A percentile compares a stretch with the other conserved stretches of the same genome.
phyloP scores from a whole-genome alignment of 1,140 invertebrate species.

The roundworm (Caenorhabditis elegans) region DNA sequence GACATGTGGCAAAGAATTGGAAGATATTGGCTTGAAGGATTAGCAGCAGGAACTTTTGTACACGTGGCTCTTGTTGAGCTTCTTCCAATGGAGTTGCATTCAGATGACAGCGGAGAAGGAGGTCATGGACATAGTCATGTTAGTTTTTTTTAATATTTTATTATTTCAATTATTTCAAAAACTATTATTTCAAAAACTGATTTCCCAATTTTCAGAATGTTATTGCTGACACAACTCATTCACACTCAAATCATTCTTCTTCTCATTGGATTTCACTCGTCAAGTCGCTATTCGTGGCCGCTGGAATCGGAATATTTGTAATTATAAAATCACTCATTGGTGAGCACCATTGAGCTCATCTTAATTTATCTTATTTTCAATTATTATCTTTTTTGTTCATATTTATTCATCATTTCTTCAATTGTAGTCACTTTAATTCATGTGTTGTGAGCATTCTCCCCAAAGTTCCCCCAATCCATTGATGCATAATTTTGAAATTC shows the following conservation, averaged over 20 bases:
- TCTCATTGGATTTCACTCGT: constrained; percentile 24
- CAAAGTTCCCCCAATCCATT: not conserved
- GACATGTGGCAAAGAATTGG: constrained; percentile 36
- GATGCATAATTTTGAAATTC: not conserved
- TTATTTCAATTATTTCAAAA: too few species aligned
- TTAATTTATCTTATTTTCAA: not conserved
- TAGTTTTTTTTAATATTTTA: not conserved
- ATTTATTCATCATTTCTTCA: not conserved
- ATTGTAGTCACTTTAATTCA: constrained; percentile 25
- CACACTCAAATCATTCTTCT: not conserved
- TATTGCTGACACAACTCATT: not conserved
- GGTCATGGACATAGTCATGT: constrained; percentile 43
- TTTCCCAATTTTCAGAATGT: not conserved
- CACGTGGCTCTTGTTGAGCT: constrained; percentile 68
- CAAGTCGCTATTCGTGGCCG: constrained; percentile 44
- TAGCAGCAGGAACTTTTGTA: constrained; percentile 68
- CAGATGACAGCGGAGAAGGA: not conserved
- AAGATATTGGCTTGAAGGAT: constrained; percentile 66
- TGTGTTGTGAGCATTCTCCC: not conserved
- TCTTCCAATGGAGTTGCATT: constrained; percentile 60
- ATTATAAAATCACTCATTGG: not conserved
- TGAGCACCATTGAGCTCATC: not conserved
- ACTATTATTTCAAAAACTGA: too few species aligned
- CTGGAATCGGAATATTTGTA: constrained; percentile 52
- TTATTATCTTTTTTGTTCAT: not conserved